phyloP scores from a whole-genome alignment of 2,888 invertebrate genomes.

The Campoplex capitator region DNA sequence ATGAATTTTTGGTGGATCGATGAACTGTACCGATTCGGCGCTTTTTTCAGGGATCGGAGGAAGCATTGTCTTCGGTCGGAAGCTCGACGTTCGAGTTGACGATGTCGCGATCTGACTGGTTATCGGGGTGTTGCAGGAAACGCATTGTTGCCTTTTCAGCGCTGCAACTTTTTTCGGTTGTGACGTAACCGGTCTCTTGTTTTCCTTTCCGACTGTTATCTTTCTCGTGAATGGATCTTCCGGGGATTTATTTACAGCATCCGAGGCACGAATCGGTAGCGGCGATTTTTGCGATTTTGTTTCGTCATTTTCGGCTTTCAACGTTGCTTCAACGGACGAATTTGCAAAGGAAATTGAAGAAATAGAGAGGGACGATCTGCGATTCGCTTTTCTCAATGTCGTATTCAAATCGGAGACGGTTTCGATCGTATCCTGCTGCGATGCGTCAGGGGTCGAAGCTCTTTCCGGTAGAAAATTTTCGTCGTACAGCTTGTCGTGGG shows the following conservation, averaged over 20 bases:
- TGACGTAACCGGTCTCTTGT: neutral
- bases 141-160: conserved; percentile 30
- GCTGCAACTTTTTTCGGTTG: neutral
- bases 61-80: conserved; percentile 43
- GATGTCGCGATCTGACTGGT: neutral
- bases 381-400: conserved; percentile 3
- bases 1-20: neutral
- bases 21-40: conserved; percentile 4
- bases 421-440: neutral
- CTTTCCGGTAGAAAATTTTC: neutral
- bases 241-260: neutral
- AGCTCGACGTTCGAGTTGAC: conserved; percentile 11
- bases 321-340: neutral
- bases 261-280: neutral
- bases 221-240: neutral
- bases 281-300: neutral
- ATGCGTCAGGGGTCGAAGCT: conserved; percentile 53
- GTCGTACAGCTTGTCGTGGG: neutral
- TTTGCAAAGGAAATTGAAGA: neutral
- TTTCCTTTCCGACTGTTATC: neutral
- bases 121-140: conserved; percentile 25
- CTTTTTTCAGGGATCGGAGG: conserved; percentile 32
- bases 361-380: neutral
- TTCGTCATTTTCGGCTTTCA: neutral
- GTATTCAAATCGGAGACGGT: neutral